Percentiles rank a stretch among this genome's conserved stretches.
These are phyloP conservation scores for Sigmodon hispidus DNA, from an alignment of 2,113 vertebrate species.

Conservation along the genomic window DNA sequence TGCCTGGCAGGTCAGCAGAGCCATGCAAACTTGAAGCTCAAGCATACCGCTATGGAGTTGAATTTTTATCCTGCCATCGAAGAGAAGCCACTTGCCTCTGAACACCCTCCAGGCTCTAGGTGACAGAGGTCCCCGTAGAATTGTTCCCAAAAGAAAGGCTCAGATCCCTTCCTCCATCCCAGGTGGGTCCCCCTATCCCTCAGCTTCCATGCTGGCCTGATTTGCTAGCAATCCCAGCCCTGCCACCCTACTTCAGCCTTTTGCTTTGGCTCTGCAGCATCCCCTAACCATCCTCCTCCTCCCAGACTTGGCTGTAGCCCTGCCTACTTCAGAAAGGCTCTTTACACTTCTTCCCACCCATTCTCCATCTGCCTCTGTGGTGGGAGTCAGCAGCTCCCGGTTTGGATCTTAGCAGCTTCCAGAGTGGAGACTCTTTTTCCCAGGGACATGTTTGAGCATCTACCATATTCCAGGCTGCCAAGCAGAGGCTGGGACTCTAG, in stretches of 20 bases:
- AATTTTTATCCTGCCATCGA: background rate
- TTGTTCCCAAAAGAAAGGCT: background rate
- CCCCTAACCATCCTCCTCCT: background rate
- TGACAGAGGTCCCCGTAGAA: background rate
- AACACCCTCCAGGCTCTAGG: background rate
- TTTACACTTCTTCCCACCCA: background rate
- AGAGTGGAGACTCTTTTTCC: background rate
- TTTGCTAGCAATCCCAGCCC: background rate
- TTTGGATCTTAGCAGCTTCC: background rate
- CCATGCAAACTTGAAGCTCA: background rate
- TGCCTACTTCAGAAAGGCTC: conserved; percentile 36
- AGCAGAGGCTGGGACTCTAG: background rate
- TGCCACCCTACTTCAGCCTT: fast-evolving
- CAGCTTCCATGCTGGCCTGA: background rate
- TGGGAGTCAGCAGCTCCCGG: background rate
- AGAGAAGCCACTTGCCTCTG: background rate
- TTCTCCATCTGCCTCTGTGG: background rate
- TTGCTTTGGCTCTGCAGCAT: background rate
- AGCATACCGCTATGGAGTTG: fast-evolving
- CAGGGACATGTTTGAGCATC: background rate
- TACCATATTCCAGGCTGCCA: background rate
- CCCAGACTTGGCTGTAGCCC: background rate
- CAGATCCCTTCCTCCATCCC: too few species aligned
- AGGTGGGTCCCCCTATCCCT: background rate
- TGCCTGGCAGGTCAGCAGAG: background rate